These are phyloP conservation scores for Alexandromys oeconomus DNA, from an alignment of 2,797 vertebrate genomes.

Conservation along the genomic window DNA sequence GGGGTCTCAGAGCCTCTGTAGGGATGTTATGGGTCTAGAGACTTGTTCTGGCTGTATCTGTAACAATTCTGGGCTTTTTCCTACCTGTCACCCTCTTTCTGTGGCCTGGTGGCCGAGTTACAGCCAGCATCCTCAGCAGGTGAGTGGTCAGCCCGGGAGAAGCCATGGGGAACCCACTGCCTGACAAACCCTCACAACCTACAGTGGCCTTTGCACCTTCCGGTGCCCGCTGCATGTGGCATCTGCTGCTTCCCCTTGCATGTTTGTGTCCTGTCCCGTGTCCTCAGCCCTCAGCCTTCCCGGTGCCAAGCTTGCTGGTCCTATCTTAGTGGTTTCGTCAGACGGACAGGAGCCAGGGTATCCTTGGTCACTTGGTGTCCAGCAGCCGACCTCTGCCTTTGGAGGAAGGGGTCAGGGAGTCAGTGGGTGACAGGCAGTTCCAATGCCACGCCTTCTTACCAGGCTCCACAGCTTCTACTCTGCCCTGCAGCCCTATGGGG, in stretches of 20 bases:
- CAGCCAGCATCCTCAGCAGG: slow-evolving; percentile 64
- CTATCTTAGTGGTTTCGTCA: neutral
- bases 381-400: neutral
- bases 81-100: slow-evolving; percentile 30
- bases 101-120: slow-evolving; percentile 11
- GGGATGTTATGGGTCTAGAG: slow-evolving; percentile 15
- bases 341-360: neutral
- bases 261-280: neutral
- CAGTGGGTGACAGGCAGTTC: neutral
- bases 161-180: neutral
- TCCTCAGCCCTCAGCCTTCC: neutral
- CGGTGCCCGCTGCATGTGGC: slow-evolving; percentile 34
- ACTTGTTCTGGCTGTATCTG: slow-evolving; percentile 9
- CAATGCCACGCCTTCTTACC: neutral
- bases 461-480: neutral
- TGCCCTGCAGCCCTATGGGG: neutral
- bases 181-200: neutral
- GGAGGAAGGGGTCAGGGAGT: neutral
- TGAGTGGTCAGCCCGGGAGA: slow-evolving; percentile 68
- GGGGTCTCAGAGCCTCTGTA: neutral
- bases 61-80: slow-evolving; percentile 17
- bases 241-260: neutral
- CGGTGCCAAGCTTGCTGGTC: neutral
- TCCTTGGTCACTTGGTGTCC: neutral
- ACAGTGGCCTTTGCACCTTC: rapidly evolving